Evolutionary conservation across 2,113 vertebrate species (phyloP), one percentile per base, ranked within the genome.

Genomic region (Nyctereutes procyonoides): DNA sequence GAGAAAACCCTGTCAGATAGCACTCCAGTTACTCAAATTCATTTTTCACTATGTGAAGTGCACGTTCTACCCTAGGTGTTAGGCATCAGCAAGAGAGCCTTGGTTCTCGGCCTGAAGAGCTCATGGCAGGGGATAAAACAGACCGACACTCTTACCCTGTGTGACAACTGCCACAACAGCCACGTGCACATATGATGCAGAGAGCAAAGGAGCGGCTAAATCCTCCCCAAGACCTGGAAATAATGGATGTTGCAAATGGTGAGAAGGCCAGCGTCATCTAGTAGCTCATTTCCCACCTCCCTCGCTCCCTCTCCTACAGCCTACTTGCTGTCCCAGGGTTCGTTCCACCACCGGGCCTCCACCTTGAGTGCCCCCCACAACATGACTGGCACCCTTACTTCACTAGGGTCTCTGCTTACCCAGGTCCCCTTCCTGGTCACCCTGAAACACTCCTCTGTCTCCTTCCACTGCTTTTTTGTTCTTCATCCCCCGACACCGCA

Each of bases 151-250:
- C 35, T 81, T 24, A n/a, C 5, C 15, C 0, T 8, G 3, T 0
- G 22, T 38, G 32, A 32, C 3, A 2, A 30, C 3, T 55, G 71
- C 60, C 30, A 26, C 9, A 9, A 6, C 0, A 15, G 22, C 76
- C 22, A 8, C 16, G 5, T 13, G 9, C 5, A 1, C 24, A 15
- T 2, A 2, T 3, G 38, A 48, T 0, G 0, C 26, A 8, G 4
- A 51, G 17, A 26, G 43, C 43, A 43, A 62, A 19, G 53, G 26
- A 71, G 13, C 13, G 4, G 30, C 81, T 84, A 77, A 22, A 65
- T 30, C 48, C 22, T 48, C 35, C 81, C 35, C 32, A 11, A 48
- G n/a, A 79, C 22, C 13, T 35, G 71, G 58, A 71, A 82, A 83
- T 51, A 20, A 55, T 0, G 5, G 16, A 4, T 12, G 11, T 6